Base-by-base conservation (phyloP, 2,797 vertebrate genomes). In the Crocodylus rhombifer region DNA sequence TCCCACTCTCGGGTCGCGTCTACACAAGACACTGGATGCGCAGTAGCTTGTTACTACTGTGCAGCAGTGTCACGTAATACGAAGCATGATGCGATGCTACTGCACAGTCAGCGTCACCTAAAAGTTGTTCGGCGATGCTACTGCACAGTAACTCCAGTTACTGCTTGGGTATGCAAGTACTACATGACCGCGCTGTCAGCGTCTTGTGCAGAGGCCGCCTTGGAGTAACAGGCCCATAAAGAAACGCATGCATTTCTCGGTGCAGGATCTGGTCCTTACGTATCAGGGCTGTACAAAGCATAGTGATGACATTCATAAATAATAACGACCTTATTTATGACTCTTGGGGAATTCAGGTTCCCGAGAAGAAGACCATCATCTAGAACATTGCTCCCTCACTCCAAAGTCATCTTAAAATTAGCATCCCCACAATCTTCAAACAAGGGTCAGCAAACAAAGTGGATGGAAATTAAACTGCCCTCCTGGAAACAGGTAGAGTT, bases 401-500 rank as follows among this genome's bases (percentile, higher is more conserved):
- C 58, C 64, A 26, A 15, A 2, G 5, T 33, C 55, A 9, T 15
- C 9, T 11, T 30, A 63, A 42, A 57, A 61, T 82, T 67, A 82
- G 7, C 36, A 42, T 36, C 58, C 26, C 55, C 5, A 1, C 20
- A 17, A 51, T 11, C 26, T 20, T 71, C 7, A 61, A 84, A 63
- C 7, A 56, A 56, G 77, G 71, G 14, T 62, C 87, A 14, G 42
- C 60, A 77, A 7, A 21, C 55, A 81, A 56, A 42, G n/a, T 20
- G 20, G 30, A 12, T 61, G 55, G 58, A 55, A 15, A 30, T 76
- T 42, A 69, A 20, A 36, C 21, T 69, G 30, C 33, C 20, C 8
- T 17, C 23, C 56, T 77, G 77, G 63, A 14, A 55, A 74, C 60
- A 26, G 1, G 1, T 28, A 2, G 3, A n/a, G 56, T 16, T 0